Percentiles rank a stretch among this genome's conserved stretches.
Conservation (phyloP, 2,113 vertebrate genomes). For the Azemiops feae region DNA sequence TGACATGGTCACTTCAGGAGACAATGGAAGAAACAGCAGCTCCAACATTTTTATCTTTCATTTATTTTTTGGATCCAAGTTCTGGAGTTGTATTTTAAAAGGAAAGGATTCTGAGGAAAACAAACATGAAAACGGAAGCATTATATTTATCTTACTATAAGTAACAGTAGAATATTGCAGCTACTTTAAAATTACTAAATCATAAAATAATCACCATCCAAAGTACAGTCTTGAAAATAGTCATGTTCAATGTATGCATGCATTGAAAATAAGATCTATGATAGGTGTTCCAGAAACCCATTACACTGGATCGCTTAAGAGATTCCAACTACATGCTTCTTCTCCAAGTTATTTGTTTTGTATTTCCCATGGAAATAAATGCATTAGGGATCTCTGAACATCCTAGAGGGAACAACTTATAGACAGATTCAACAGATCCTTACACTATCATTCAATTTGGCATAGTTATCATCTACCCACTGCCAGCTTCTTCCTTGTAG, state of each 20-base stretch:
- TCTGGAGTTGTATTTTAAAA: neutral
- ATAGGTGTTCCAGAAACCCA: neutral
- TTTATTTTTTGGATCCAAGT: neutral
- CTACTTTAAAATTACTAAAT: neutral
- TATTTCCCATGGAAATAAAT: neutral
- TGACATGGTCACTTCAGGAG: neutral
- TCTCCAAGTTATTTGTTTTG: neutral
- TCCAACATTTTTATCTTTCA: neutral
- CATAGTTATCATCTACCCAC: neutral
- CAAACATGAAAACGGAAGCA: neutral
- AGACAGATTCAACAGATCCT: neutral
- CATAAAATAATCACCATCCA: neutral
- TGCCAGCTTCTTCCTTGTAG: neutral
- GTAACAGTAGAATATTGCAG: neutral
- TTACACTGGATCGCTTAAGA: neutral
- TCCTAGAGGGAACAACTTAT: neutral
- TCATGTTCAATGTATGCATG: neutral
- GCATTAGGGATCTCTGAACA: neutral
- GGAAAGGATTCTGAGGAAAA: neutral
- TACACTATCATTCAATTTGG: neutral
- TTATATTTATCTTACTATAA: neutral
- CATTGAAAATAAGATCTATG: neutral
- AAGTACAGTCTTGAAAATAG: neutral
- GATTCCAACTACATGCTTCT: neutral
- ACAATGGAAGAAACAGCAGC: neutral